These are phyloP conservation scores for Harpagifer antarcticus DNA, from an alignment of 2,797 vertebrate genomes.

Conservation along the genomic window DNA sequence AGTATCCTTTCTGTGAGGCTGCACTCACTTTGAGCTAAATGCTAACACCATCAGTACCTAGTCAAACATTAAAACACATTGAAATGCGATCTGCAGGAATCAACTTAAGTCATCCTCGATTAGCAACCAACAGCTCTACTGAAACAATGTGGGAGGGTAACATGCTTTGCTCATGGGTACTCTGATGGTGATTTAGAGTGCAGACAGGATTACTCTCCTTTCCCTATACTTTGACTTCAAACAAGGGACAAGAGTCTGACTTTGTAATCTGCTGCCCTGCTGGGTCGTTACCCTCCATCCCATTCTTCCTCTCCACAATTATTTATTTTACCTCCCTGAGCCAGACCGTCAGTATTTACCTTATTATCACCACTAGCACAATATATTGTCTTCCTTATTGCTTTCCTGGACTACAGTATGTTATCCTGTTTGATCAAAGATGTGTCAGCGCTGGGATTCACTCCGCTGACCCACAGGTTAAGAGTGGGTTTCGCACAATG, in stretches of 20 bases:
- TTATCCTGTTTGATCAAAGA: conserved; percentile 70
- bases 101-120: background rate
- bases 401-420: conserved; percentile 47
- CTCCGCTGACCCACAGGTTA: conserved; percentile 65
- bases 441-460: conserved; percentile 66
- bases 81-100: conserved; percentile 5
- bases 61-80: conserved; percentile 9
- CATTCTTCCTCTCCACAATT: conserved; percentile 44
- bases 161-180: conserved; percentile 50
- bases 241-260: conserved; percentile 42
- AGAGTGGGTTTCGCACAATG: conserved; percentile 51
- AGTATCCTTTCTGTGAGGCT: no score
- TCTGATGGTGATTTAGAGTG: conserved; percentile 25
- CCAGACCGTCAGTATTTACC: conserved; percentile 75
- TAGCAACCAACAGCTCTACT: conserved; percentile 13
- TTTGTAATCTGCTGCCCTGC: conserved; percentile 56
- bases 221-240: conserved; percentile 23
- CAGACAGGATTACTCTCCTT: conserved; percentile 30
- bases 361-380: conserved; percentile 65
- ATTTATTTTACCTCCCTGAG: conserved; percentile 70
- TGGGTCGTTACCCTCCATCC: conserved; percentile 56
- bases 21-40: background rate
- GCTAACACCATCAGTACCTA: background rate
- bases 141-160: conserved; percentile 14
- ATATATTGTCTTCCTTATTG: background rate